These are phyloP conservation scores for Lagopus muta DNA, from an alignment of 2,113 vertebrate genomes.

Conservation along the genomic window DNA sequence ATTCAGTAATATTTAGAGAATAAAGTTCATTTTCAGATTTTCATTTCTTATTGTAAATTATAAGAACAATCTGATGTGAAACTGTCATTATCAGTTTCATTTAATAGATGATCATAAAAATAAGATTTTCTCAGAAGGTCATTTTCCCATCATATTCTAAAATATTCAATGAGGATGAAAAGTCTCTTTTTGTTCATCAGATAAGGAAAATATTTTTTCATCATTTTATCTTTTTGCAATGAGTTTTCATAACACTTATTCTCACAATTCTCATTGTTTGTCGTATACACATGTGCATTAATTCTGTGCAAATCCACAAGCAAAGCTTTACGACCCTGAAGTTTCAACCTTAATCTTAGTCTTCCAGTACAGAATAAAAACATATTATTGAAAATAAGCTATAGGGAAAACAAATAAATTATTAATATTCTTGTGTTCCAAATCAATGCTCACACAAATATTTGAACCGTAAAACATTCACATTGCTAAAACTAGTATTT, in stretches of 20 bases:
- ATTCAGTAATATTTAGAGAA: not conserved
- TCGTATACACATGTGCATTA: not conserved
- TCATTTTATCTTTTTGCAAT: not conserved
- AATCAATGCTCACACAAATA: not conserved
- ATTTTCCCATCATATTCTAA: not conserved
- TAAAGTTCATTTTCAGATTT: not conserved
- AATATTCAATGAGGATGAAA: not conserved
- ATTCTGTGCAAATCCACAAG: not conserved
- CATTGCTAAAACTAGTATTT: not conserved
- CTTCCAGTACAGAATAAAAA: not conserved
- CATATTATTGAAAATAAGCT: not conserved
- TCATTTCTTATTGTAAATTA: not conserved
- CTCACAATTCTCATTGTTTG: not conserved
- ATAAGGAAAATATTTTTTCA: not conserved
- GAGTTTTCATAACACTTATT: not conserved
- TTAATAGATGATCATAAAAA: not conserved
- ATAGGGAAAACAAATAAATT: not conserved
- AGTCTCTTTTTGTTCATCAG: not conserved
- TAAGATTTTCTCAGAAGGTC: not conserved
- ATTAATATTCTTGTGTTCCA: not conserved
- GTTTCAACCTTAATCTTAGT: not conserved
- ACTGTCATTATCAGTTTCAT: not conserved
- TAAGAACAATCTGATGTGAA: not conserved
- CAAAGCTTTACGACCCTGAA: too few relatives aligned
- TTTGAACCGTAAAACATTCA: not conserved